phyloP scores from a whole-genome alignment of 2,888 invertebrate genomes.

The Tetropium fuscum region DNA sequence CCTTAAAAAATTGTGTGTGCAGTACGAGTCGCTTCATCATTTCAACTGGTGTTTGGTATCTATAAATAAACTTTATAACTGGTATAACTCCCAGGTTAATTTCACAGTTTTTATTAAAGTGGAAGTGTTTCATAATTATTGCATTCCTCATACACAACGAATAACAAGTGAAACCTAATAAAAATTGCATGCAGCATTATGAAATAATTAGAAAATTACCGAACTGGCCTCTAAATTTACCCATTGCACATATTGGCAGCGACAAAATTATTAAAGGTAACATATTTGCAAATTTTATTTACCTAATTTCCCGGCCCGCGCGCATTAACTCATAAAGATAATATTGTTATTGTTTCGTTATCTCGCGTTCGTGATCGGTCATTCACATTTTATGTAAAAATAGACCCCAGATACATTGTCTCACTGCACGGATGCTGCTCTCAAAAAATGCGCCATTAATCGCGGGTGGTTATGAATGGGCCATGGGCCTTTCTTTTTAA shows the following conservation, averaged over 20 bases:
- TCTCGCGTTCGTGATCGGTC: constrained; percentile 60
- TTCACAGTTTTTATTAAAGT: constrained; percentile 15
- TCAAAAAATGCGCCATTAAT: constrained; percentile 5
- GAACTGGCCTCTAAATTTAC: constrained; percentile 13
- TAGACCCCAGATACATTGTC: constrained; percentile 45
- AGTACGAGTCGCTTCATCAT: constrained; percentile 4
- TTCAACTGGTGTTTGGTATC: constrained; percentile 6
- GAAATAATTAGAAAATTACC: constrained; percentile 10
- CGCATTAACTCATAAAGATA: constrained; percentile 13
- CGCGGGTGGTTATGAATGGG: background rate
- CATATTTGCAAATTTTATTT: background rate
- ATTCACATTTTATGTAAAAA: constrained; percentile 63
- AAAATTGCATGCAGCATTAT: constrained; percentile 10
- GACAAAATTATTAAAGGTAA: constrained; percentile 1
- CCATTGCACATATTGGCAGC: constrained; percentile 4
- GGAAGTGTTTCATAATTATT: constrained; percentile 25
- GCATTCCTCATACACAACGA: constrained; percentile 11
- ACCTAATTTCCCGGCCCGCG: constrained; percentile 6
- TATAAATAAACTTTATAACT: constrained; percentile 6
- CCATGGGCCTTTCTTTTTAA: no score
- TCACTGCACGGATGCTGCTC: constrained; percentile 3
- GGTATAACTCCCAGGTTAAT: constrained; percentile 5
- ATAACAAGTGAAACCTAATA: constrained; percentile 21
- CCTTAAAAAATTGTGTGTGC: constrained; percentile 6
- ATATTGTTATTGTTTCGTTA: constrained; percentile 21